Conservation (phyloP, 2,113 vertebrate species). For the Forbesichthys agassizii region DNA sequence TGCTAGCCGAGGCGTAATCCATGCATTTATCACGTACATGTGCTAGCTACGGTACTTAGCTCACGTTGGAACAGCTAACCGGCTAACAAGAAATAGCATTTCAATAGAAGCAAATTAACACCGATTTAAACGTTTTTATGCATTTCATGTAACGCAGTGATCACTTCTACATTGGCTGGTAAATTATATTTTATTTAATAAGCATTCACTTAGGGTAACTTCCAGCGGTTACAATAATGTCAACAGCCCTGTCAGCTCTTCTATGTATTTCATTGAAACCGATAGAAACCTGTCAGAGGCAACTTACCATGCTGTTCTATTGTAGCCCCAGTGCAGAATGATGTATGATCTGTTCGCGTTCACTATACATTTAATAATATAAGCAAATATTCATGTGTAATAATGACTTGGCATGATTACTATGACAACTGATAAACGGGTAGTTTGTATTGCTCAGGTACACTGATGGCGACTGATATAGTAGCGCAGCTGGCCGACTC, state of each 20-base stretch:
- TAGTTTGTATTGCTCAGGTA: conserved; percentile 39
- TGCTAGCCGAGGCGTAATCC: background rate
- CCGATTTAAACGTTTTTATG: background rate
- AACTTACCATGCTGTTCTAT: background rate
- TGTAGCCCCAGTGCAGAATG: background rate
- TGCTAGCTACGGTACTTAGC: background rate
- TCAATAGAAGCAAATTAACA: background rate
- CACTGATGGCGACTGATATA: conserved; percentile 90
- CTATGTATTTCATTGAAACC: background rate
- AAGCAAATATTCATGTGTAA: too few species aligned
- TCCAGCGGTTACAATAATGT: background rate
- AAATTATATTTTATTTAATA: conserved; percentile 17
- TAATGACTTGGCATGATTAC: background rate
- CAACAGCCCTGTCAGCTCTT: conserved; percentile 9
- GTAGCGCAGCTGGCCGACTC: conserved; percentile 87
- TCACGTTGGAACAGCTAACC: background rate
- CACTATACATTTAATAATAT: background rate
- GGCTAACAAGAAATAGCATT: background rate
- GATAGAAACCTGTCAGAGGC: too few species aligned
- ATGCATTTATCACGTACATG: background rate
- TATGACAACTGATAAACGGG: background rate
- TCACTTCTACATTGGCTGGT: background rate
- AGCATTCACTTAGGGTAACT: conserved; percentile 3
- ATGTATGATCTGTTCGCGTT: background rate
- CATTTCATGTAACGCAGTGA: too few species aligned